phyloP scores from a whole-genome alignment of 2,888 invertebrate species.

The Priocnemis perturbator region DNA sequence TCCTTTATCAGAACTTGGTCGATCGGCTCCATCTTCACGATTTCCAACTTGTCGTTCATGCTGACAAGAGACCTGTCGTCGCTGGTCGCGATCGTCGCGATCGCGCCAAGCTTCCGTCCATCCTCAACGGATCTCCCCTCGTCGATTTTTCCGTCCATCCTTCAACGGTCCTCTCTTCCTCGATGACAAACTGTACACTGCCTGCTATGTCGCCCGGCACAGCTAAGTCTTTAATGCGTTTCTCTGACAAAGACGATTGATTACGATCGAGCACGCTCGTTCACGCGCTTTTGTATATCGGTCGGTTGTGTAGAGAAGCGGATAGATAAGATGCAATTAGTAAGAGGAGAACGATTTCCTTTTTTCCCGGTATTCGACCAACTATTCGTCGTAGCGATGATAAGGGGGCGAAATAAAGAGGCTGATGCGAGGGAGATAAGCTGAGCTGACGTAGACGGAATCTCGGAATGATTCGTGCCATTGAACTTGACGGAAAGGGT shows the following conservation, averaged over 20 bases:
- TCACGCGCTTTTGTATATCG: neutral
- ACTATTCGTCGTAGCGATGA: neutral
- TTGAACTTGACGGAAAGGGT: no score
- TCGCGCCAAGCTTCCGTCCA: neutral
- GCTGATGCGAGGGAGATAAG: no score
- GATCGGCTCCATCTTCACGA: neutral
- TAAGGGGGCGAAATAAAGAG: neutral
- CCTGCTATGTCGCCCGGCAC: no score
- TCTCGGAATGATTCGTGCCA: no score
- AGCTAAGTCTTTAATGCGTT: no score
- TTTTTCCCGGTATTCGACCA: constrained; percentile 1
- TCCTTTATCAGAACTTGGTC: constrained; percentile 43
- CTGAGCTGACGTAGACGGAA: no score
- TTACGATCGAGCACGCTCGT: neutral
- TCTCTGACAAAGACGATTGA: no score
- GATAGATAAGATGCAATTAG: neutral
- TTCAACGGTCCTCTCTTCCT: neutral
- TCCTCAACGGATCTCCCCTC: neutral
- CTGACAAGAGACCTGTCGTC: neutral
- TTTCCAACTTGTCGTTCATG: constrained; percentile 10
- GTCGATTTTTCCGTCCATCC: neutral
- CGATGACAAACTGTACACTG: no score
- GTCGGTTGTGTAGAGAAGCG: neutral
- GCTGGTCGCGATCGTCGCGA: neutral
- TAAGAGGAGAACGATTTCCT: no score